Base-by-base conservation (phyloP, 2,888 invertebrate species). In the Bembecia ichneumoniformis region DNA sequence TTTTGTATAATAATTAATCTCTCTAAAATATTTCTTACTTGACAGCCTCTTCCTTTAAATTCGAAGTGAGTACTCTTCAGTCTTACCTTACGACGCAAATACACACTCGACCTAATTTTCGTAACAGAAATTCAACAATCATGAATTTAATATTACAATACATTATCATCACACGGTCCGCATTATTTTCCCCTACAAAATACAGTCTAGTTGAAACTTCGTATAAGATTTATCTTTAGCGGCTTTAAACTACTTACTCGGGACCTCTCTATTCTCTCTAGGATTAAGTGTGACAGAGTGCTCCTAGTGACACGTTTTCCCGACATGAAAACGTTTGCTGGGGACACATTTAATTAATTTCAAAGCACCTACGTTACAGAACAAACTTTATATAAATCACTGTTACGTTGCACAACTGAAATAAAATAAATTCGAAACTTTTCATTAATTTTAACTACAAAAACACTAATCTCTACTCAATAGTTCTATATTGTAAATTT, bases 271-370 rank as follows among this genome's bases (percentile, higher is more conserved):
- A 58, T 66, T 61, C 61, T 60, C 60, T 52, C 51, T 57, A 43
- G 66, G 67, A 72, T 70, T 66, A 68, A 71, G 68, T 65, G 66
- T 71, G 71, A 71, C 71, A 50, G 52, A 74, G 71, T 70, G 64
- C 63, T 68, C 71, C 62, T 64, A 59, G 59, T 62, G 63, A 68
- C 64, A 61, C 62, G 62, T 62, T 63, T 59, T 57, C 57, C 59
- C 59, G 59, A 62, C 63, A 61, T 51, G 51, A 62, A 66, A 69
- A 71, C 68, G 64, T 71, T 70, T 76, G 73, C 57, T 58, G 54
- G 70, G 58, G 72, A 71, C 73, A 69, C 51, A 50, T 56, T 55
- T 53, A 77, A 77, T 77, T 78, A 77, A 77, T 74, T 76, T 73
- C 65, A 66, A 70, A 67, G 66, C 63, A 58, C 58, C 57, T 59